Base-by-base conservation (phyloP, 2,888 invertebrate species). In the Leucoma salicis region DNA sequence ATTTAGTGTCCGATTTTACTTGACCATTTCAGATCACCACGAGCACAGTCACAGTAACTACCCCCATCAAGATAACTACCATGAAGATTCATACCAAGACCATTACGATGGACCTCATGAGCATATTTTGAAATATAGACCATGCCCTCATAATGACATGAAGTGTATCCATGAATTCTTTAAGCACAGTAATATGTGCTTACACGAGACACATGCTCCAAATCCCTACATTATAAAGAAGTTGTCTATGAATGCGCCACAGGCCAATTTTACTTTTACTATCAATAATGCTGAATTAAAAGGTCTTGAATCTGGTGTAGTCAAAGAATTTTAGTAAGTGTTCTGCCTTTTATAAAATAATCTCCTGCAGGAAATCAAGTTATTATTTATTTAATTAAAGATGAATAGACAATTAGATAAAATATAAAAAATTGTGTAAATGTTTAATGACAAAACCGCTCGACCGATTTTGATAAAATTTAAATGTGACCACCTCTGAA, bases 271-370 rank as follows among this genome's bases (percentile, higher is more conserved):
- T 13, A 32, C 32, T 28, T 8, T 25, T 2, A 21, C 13, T 0
- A 18, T 32, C 10, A 6, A 27, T n/a, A 14, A 28, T 18, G 13
- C 28, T 11, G n/a, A 16, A 11, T 0, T 42, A 2, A 18, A 3
- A 13, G 42, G 42, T 15, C 7, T 42, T 0, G 14, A 37, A 36
- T 13, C 32, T 37, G 42, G 37, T 10, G 27, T 12, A 1, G 28
- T 42, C 8, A n/a, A 21, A 14, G 29, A 37, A 32, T 37, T 42
- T 37, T 36, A 37, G 42, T 42, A 38, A 52, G 60, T 58, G 10
- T 14, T 14, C 3, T 16, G 16, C 16, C 6, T 16, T 16, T 16
- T 16, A 16, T 6, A 6, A 16, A 6, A 16, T 6, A 16, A n/a
- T n/a, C n/a, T n/a, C n/a, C n/a, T n/a, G n/a, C n/a, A n/a, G n/a